phyloP scores from a whole-genome alignment of 2,797 vertebrate species.

The Enteromius argenteus region DNA sequence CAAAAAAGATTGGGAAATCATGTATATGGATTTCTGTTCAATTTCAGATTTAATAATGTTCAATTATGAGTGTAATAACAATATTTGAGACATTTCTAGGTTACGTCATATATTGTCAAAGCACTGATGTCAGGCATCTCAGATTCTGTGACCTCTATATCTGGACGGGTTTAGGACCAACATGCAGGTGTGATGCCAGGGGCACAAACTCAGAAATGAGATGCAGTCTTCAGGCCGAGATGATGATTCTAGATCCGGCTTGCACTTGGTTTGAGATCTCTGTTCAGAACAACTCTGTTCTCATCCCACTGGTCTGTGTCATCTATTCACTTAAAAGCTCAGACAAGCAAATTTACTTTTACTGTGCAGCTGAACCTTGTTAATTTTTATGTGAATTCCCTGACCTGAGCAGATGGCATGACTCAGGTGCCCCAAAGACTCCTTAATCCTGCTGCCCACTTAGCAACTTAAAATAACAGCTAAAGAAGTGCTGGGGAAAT shows the following conservation, averaged over 20 bases:
- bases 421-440: conserved; percentile 9
- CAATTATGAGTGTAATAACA: not conserved
- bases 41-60: not conserved
- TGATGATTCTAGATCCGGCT: not conserved
- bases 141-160: conserved; percentile 43
- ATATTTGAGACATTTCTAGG: not conserved
- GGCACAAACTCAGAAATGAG: conserved; percentile 22
- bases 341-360: not conserved
- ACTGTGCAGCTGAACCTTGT: conserved; percentile 36
- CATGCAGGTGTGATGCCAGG: not conserved
- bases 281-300: not conserved
- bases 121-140: conserved; percentile 34
- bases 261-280: conserved; percentile 4
- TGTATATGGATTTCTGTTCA: not conserved
- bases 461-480: conserved; percentile 21
- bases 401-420: conserved; percentile 28
- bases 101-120: not conserved
- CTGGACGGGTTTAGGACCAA: conserved; percentile 12
- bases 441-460: conserved; percentile 21
- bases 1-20: not conserved
- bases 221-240: conserved; percentile 15
- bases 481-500: not conserved
- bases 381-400: conserved; percentile 21
- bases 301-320: not conserved
- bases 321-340: conserved; percentile 12